Evolutionary conservation across 2,888 invertebrate genomes (phyloP).

Genomic region (Eurois occulta): DNA sequence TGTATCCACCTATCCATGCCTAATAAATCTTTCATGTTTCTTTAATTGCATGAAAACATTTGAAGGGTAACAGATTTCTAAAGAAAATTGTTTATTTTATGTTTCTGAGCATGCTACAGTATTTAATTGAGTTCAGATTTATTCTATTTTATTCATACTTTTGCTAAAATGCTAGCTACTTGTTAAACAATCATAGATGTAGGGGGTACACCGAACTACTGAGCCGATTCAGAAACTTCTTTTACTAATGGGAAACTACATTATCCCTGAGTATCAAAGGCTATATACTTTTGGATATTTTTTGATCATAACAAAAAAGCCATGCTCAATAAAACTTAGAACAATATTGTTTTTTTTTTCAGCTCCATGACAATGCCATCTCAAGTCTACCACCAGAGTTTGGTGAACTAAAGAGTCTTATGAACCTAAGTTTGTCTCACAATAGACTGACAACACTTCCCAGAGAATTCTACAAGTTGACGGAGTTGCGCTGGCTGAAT

Average conservation of each 20-base stretch:
- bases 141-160: not conserved
- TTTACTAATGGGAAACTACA: not conserved
- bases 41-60: not conserved
- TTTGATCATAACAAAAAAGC: not conserved
- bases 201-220: not conserved
- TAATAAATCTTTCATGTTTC: not conserved
- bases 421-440: constrained; percentile 92
- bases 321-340: not conserved
- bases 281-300: not conserved
- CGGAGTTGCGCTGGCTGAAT: constrained; percentile 93
- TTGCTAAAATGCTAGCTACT: not conserved
- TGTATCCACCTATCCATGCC: not conserved
- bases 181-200: not conserved
- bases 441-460: constrained; percentile 92
- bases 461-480: constrained; percentile 92
- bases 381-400: constrained; percentile 93
- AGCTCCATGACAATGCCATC: constrained; percentile 96
- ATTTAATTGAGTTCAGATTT: not conserved
- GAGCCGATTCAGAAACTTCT: not conserved
- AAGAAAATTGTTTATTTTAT: not conserved
- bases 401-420: constrained; percentile 92
- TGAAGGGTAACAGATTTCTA: not conserved
- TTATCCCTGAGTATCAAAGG: not conserved
- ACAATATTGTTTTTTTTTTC: constrained; percentile 59
- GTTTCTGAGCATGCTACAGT: not conserved